These are phyloP conservation scores for Chlorospingus semifuscus DNA, from an alignment of 2,797 vertebrate species.

Conservation along the genomic window DNA sequence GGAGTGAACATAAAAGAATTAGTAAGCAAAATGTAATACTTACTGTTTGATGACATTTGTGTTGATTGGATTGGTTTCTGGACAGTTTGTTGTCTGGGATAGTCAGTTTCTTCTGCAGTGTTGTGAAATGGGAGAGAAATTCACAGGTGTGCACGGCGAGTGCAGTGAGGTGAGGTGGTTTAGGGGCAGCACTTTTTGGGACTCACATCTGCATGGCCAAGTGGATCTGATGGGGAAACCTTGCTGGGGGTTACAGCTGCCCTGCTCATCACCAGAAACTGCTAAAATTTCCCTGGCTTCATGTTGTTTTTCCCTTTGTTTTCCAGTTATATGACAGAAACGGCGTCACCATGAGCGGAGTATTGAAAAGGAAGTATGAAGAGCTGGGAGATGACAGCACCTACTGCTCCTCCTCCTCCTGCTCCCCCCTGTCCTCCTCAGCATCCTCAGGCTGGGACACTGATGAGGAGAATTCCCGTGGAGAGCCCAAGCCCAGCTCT, in stretches of 20 bases:
- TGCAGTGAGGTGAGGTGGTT: neutral
- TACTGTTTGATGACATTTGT: slow-evolving; percentile 14
- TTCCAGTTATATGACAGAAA: slow-evolving; percentile 59
- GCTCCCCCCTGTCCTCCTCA: slow-evolving; percentile 81
- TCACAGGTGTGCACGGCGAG: neutral
- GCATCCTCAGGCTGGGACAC: slow-evolving; percentile 87
- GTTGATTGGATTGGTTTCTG: neutral
- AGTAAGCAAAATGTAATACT: slow-evolving; percentile 40
- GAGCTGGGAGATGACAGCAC: slow-evolving; percentile 90
- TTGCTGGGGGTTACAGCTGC: neutral
- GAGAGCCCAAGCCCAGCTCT: slow-evolving; percentile 80
- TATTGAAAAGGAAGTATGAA: slow-evolving; percentile 95
- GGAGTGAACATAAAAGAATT: slow-evolving; percentile 37
- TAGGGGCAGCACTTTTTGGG: neutral
- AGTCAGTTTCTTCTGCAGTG: fast-evolving
- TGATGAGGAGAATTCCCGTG: slow-evolving; percentile 86
- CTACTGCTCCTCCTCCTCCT: slow-evolving; percentile 84
- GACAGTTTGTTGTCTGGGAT: neutral
- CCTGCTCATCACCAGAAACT: neutral
- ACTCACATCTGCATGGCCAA: neutral
- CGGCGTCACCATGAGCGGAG: slow-evolving; percentile 85
- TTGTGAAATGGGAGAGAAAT: neutral
- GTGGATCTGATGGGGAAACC: neutral
- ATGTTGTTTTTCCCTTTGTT: neutral
- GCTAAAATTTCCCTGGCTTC: neutral